phyloP scores from a whole-genome alignment of 2,888 invertebrate genomes.

The Cancer borealis region DNA sequence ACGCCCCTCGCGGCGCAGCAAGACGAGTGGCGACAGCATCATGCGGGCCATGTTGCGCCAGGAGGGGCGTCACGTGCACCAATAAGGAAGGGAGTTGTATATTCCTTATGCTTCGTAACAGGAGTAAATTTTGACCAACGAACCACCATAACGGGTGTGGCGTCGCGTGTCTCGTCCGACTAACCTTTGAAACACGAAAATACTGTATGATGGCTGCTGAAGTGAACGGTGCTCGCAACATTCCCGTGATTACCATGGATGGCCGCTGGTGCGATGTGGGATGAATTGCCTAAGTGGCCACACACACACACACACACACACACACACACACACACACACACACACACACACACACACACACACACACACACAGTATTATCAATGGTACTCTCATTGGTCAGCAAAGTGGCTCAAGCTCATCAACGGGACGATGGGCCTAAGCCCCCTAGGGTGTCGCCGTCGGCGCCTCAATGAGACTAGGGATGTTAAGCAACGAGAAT shows the following conservation, averaged over 20 bases:
- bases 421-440: neutral
- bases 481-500: neutral
- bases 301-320: neutral
- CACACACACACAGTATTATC: neutral
- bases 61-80: conserved; percentile 14
- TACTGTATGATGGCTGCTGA: neutral
- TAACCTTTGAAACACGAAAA: neutral
- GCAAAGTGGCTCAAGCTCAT: neutral
- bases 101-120: neutral
- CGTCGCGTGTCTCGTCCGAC: neutral
- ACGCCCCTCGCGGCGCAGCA: neutral
- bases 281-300: neutral
- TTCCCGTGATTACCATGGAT: neutral
- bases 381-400: neutral
- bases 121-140: neutral
- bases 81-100: conserved; percentile 14
- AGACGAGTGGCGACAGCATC: neutral
- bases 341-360: neutral
- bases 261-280: neutral
- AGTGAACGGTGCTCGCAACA: neutral
- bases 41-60: neutral
- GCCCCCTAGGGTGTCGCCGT: neutral
- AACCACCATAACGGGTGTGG: neutral
- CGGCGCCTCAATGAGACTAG: neutral
- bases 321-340: neutral